These are phyloP conservation scores for Acromyrmex echinatior DNA, from an alignment of 1,140 invertebrate species.

Conservation along the genomic window DNA sequence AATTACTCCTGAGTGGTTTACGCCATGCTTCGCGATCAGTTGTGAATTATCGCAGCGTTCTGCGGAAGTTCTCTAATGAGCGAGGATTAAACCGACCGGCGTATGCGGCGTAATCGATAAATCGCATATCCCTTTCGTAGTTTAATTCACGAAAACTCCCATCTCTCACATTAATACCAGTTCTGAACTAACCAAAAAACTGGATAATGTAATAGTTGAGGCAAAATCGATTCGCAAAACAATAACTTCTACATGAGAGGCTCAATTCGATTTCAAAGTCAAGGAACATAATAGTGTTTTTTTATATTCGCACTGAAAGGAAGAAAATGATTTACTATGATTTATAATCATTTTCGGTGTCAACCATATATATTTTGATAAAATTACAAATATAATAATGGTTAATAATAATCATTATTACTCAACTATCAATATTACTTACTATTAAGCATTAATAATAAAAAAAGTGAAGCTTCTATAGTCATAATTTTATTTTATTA, in stretches of 20 bases:
- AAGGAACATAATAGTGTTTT: not conserved
- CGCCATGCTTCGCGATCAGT: not conserved
- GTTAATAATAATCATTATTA: too few species aligned
- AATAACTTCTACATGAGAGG: not conserved
- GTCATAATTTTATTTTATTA: too few species aligned
- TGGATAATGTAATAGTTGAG: not conserved
- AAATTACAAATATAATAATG: too few species aligned
- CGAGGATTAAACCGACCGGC: not conserved
- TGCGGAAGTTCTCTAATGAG: not conserved
- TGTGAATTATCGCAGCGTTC: not conserved
- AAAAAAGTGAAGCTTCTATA: too few species aligned
- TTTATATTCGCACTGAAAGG: not conserved
- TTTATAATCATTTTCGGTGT: too few species aligned
- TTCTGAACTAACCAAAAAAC: not conserved
- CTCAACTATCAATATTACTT: too few species aligned
- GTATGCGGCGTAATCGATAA: not conserved
- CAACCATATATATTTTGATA: too few species aligned
- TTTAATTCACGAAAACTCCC: not conserved
- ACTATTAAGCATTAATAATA: too few species aligned
- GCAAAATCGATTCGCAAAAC: not conserved
- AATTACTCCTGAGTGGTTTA: constrained; percentile 21
- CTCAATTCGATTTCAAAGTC: not conserved
- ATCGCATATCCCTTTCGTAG: not conserved
- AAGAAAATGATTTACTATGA: too few species aligned
- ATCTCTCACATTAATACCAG: not conserved